Conservation (phyloP, 1,140 invertebrate species). For the Bombyx mandarina region DNA sequence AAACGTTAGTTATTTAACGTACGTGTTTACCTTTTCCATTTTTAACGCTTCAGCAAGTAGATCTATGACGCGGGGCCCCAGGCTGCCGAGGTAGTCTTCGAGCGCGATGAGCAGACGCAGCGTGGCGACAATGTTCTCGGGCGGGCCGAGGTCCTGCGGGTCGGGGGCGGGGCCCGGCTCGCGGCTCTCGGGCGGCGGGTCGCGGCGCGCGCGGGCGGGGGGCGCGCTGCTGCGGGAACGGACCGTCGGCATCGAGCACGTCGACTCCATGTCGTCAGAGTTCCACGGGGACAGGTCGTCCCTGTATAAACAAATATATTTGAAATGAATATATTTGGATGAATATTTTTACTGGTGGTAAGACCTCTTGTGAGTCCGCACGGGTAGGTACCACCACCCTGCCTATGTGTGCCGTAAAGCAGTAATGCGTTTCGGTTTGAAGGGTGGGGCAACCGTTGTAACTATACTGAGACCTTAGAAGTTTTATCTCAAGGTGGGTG, state of each 20-base stretch:
- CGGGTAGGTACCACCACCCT: too few species aligned
- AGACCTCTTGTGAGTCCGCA: too few species aligned
- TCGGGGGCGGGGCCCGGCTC: constrained; percentile 3
- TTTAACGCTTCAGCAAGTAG: constrained; percentile 80
- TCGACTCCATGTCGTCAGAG: constrained; percentile 17
- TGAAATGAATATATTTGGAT: too few species aligned
- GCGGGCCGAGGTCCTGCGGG: constrained; percentile 1
- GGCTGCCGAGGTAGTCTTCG: constrained; percentile 83
- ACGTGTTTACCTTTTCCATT: constrained; percentile 76
- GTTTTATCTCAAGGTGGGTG: too few species aligned
- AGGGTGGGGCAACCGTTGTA: too few species aligned
- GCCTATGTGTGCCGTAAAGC: too few species aligned
- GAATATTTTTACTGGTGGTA: too few species aligned
- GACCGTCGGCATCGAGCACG: background rate
- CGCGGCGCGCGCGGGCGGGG: constrained; percentile 15
- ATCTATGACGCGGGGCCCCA: constrained; percentile 83
- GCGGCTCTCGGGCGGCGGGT: constrained; percentile 19
- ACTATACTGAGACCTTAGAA: too few species aligned
- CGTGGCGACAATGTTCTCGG: constrained; percentile 77
- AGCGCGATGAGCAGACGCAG: constrained; percentile 82
- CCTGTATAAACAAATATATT: constrained; percentile 4
- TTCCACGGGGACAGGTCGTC: constrained; percentile 50
- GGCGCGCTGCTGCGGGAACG: background rate
- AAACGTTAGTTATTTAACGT: too few species aligned
- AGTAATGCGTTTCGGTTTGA: too few species aligned